Percentiles rank a stretch among this genome's conserved stretches.
Evolutionary conservation across 2,888 invertebrate species (phyloP).

Genomic region (Hanleya hanleyi): DNA sequence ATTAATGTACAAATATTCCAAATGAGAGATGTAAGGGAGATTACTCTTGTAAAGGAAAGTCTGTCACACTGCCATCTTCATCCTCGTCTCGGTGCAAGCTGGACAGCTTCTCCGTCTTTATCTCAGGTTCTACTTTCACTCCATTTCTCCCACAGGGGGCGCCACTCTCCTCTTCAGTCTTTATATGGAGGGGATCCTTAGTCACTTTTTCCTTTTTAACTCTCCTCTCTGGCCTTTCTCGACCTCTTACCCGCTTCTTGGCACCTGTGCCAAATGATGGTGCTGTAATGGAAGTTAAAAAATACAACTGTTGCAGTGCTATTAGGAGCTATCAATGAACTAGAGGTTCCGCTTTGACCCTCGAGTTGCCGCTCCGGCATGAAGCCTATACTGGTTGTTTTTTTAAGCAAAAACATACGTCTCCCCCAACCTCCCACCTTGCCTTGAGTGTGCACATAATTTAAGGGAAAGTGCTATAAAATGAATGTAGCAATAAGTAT

Average conservation of each 20-base stretch:
- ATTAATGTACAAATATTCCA: too few species aligned
- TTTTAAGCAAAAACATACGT: too few species aligned
- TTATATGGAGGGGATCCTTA: slow-evolving; percentile 28
- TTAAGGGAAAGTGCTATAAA: too few species aligned
- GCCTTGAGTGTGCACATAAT: too few species aligned
- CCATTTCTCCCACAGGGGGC: background rate
- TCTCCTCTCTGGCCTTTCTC: slow-evolving; percentile 53
- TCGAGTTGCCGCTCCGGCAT: too few species aligned
- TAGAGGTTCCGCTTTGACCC: too few species aligned
- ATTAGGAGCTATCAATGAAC: too few species aligned
- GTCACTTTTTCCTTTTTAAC: slow-evolving; percentile 43
- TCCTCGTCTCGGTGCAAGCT: background rate
- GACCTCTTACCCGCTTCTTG: slow-evolving; percentile 52
- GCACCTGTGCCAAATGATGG: background rate
- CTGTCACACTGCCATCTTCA: slow-evolving; percentile 31
- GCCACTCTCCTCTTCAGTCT: slow-evolving; percentile 36
- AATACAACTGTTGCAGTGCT: too few species aligned
- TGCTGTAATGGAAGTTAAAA: background rate
- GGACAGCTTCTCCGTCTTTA: background rate
- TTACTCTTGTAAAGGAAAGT: slow-evolving; percentile 48
- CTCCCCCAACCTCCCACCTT: too few species aligned
- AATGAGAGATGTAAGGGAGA: too few species aligned
- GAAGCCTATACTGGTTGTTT: too few species aligned
- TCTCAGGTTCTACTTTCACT: background rate
- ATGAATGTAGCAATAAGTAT: too few species aligned